Evolutionary conservation across 1,140 invertebrate genomes (phyloP), one percentile per base, ranked within the genome.

Genomic region (Drosophila orena): DNA sequence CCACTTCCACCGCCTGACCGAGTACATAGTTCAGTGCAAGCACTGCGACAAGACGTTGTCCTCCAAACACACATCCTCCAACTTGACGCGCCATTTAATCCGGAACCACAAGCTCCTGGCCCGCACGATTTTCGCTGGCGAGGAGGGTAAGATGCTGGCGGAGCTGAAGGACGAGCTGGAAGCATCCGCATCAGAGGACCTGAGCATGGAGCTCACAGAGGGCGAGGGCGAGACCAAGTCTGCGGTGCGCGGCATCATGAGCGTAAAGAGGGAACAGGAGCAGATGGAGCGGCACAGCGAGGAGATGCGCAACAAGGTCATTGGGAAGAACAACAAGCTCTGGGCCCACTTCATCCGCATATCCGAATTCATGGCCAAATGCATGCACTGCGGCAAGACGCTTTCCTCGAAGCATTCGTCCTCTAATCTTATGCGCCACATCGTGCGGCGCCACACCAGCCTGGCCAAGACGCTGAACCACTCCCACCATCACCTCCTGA

Each of bases 11-110:
- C 85, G 84, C 11, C 55, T 89, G 1, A 84, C 80, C 15, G 84
- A 89, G 52, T 89, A 89, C 52, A 74, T 90, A 43, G 84, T 89
- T 54, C 80, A 84, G 66, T 91, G 89, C 69, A 91, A 91, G 42
- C 79, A 86, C 24, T 91, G 89, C n/a, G 90, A 83, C 59, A 89
- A 85, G 37, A 86, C 81, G 24, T 75, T 91, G 4, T 89, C 89
- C 20, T 85, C 84, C 3, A 91, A 91, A 61, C 81, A 91, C 30
- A 86, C 85, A 3, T 90, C 81, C 3, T 81, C 78, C 27, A 91
- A 91, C 61, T 52, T 91, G 53, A 85, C 85, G 71, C 80, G 89
- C 55, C 89, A 91, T 50, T 56, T 91, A 35, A 81, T 90, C 27
- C 53, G 80, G 38, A 83, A 89, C 52, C 89, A 91, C 44, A 91